Evolutionary conservation across 2,888 invertebrate genomes (phyloP), one percentile per base, ranked within the genome.

Genomic region (Plemyria rubiginata): DNA sequence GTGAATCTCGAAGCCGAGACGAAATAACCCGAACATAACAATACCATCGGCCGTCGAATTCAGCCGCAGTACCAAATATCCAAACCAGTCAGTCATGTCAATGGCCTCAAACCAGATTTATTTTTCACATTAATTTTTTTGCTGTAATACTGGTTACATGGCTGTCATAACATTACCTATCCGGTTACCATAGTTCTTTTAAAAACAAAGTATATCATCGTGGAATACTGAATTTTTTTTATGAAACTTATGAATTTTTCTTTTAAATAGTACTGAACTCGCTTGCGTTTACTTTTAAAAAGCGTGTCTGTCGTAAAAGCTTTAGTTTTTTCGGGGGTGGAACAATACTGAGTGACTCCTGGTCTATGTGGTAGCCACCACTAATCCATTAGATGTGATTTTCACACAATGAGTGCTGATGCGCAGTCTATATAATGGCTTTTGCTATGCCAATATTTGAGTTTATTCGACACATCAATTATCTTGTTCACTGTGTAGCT

Each of bases 361-460:
- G 32, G 6, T 48, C 46, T 55, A 55, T 46, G 45, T 60, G 54
- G 46, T 51, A 60, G 60, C 78, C 77, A 80, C 86, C 80, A 76
- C 87, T 87, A 90, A 91, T 90, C 91, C 89, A 91, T 91, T 90
- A 90, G 85, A 82, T 82, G 80, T 77, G 82, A 86, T 85, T 86
- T 85, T 86, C 82, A 77, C 79, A 90, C 88, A 87, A 90, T 88
- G 72, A 73, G 70, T 70, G 59, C 62, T 79, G 79, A 78, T 77
- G 81, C 56, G 66, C 62, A 60, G 56, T 74, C 63, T 62, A n/a
- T n/a, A n/a, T n/a, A 80, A 78, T 68, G 70, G 77, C 75, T 73
- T 81, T 59, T 63, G 64, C 59, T 50, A 54, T 36, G 49, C 43
- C 32, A 59, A 55, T 64, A 58, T 58, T 55, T 54, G n/a, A 22